These are phyloP conservation scores for Calephelis nemesis DNA, from an alignment of 1,140 invertebrate genomes.

Conservation along the genomic window DNA sequence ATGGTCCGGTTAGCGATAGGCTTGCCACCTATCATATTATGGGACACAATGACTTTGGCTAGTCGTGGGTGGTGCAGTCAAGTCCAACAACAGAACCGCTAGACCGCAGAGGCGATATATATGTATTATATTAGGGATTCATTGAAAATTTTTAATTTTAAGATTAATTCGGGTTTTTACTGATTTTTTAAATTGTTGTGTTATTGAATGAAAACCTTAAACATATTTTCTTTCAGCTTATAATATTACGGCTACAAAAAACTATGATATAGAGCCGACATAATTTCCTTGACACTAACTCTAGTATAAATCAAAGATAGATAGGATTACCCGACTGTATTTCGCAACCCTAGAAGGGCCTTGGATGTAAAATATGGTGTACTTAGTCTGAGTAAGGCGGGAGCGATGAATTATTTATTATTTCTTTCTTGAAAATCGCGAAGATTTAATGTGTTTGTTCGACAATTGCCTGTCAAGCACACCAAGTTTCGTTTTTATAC, in stretches of 20 bases:
- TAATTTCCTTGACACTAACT: conserved; percentile 63
- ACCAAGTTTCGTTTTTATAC: background rate
- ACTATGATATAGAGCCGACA: conserved; percentile 56
- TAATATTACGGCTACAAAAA: conserved; percentile 23
- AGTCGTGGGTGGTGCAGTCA: no score
- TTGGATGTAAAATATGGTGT: conserved; percentile 64
- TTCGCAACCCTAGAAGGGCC: conserved; percentile 61
- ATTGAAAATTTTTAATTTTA: no score
- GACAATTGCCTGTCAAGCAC: conserved; percentile 11
- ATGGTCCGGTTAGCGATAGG: no score
- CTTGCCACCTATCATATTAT: no score
- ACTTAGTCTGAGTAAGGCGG: conserved; percentile 67
- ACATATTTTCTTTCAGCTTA: no score
- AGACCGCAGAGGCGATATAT: no score
- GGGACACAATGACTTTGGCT: no score
- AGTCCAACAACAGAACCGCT: no score
- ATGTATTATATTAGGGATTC: no score
- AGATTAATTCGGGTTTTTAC: no score
- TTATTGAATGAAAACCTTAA: no score
- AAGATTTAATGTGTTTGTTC: conserved; percentile 30
- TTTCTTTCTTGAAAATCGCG: conserved; percentile 50
- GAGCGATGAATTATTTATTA: conserved; percentile 69
- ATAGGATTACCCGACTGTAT: conserved; percentile 72
- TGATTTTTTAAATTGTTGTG: no score
- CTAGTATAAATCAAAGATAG: conserved; percentile 69